phyloP scores from a whole-genome alignment of 2,113 vertebrate species.

The Halcyon malimbica region DNA sequence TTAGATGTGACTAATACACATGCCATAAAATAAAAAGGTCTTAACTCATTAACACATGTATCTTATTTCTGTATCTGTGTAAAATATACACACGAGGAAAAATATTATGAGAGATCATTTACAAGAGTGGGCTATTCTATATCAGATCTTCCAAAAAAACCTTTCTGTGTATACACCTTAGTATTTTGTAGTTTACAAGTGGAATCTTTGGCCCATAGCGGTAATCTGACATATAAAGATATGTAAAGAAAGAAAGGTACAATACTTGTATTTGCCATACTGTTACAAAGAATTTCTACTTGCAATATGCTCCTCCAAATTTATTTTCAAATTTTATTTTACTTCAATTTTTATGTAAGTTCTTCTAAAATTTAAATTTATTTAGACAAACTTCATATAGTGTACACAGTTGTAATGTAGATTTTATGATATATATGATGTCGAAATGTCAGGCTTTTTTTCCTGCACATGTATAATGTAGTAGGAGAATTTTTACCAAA shows the following conservation, averaged over 20 bases:
- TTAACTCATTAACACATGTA: conserved; percentile 65
- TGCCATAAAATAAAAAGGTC: conserved; percentile 57
- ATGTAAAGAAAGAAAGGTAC: not conserved
- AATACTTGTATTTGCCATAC: not conserved
- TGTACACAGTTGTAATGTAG: not conserved
- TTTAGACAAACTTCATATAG: not conserved
- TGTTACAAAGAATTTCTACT: not conserved
- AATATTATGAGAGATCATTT: conserved; percentile 38
- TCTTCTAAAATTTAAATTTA: not conserved
- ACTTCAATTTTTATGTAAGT: not conserved
- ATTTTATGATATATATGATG: not conserved
- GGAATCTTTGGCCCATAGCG: not conserved
- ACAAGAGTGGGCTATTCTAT: conserved; percentile 3
- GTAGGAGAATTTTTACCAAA: not conserved
- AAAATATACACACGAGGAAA: conserved; percentile 17
- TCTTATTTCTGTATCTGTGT: conserved; percentile 52
- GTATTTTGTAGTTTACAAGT: conserved; percentile 21
- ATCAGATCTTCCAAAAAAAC: conserved; percentile 15
- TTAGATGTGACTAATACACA: conserved; percentile 60
- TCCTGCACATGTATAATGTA: not conserved
- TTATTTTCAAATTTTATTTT: not conserved
- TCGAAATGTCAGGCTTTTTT: not conserved
- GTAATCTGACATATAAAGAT: not conserved
- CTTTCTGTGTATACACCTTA: not conserved
- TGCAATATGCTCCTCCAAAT: not conserved